Base-by-base conservation (phyloP, 1,140 invertebrate genomes). In the Eurosta solidaginis region DNA sequence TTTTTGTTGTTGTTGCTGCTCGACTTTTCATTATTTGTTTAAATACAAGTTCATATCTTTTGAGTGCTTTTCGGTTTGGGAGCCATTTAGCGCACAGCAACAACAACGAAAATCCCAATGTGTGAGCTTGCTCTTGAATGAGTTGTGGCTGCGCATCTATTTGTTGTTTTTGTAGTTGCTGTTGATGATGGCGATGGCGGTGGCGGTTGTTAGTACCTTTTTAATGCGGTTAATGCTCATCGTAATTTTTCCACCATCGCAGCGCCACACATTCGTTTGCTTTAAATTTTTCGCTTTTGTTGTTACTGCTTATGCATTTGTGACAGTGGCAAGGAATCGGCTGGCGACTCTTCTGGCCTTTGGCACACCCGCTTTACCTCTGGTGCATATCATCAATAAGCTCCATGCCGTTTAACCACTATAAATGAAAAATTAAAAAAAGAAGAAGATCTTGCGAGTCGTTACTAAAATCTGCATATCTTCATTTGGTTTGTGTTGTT, bases 141-240 rank as follows among this genome's bases (percentile, higher is more conserved):
- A 52, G 68, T 76, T 75, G 77, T 45, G 52, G 29, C 59, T 33
- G 47, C 20, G 29, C 40, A 74, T 36, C 36, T 42, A 79, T 78
- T 81, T 25, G 49, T 25, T 22, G 49, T 22, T 25, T 7, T 49
- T 52, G 20, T 3, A 6, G 59, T 40, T 68, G 59, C 20, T 68
- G 54, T 52, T 52, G 22, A 25, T 50, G 22, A 25, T 52, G 45
- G 45, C 45, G 59, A 40, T 68, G 59, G 29, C 59, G 59, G 59
- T 68, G 33, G 59, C 59, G 59, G 33, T 68, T 68, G 59, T 68
- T 68, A 40, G 33, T 68, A 40, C 59, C 50, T 77, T 81, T 85
- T 85, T 85, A 85, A 85, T 85, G 84, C 82, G 83, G 81, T 82
- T 83, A 85, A 85, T 85, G 84, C 84, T 85, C 84, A 84, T 85